These are phyloP conservation scores for Allobates femoralis DNA, from an alignment of 2,797 vertebrate species.

Conservation along the genomic window DNA sequence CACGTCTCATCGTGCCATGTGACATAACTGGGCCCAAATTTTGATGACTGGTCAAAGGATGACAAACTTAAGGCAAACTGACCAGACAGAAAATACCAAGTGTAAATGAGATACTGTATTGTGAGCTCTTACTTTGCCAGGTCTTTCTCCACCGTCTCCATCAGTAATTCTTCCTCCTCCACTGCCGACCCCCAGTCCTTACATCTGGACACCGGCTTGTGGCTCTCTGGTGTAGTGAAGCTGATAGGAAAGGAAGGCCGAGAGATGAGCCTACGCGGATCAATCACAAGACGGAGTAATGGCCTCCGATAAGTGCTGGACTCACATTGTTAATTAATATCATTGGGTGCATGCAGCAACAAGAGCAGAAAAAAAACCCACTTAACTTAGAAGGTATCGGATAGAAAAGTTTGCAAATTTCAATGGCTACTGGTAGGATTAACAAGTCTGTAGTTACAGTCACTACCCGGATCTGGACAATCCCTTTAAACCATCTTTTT, in stretches of 20 bases:
- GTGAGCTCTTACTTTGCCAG: slow-evolving; percentile 76
- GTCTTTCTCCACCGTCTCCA: slow-evolving; percentile 78
- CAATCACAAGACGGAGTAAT: background rate
- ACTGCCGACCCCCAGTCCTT: slow-evolving; percentile 84
- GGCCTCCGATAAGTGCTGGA: background rate
- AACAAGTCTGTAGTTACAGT: too few species aligned
- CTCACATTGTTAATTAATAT: background rate
- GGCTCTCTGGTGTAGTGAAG: slow-evolving; percentile 87
- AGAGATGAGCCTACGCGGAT: slow-evolving; percentile 33
- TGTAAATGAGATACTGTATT: background rate
- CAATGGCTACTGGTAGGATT: too few species aligned
- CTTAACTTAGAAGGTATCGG: too few species aligned
- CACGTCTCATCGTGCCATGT: too few species aligned
- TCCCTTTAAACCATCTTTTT: too few species aligned
- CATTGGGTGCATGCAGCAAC: background rate
- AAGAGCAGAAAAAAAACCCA: background rate
- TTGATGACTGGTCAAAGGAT: too few species aligned
- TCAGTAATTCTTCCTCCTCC: slow-evolving; percentile 82
- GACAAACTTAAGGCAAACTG: background rate
- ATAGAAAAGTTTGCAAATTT: too few species aligned
- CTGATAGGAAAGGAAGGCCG: slow-evolving; percentile 67
- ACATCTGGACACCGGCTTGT: slow-evolving; percentile 76
- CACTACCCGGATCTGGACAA: too few species aligned
- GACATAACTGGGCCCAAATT: too few species aligned
- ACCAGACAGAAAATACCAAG: background rate